phyloP scores from a whole-genome alignment of 2,113 vertebrate species.

The Garra rufa region DNA sequence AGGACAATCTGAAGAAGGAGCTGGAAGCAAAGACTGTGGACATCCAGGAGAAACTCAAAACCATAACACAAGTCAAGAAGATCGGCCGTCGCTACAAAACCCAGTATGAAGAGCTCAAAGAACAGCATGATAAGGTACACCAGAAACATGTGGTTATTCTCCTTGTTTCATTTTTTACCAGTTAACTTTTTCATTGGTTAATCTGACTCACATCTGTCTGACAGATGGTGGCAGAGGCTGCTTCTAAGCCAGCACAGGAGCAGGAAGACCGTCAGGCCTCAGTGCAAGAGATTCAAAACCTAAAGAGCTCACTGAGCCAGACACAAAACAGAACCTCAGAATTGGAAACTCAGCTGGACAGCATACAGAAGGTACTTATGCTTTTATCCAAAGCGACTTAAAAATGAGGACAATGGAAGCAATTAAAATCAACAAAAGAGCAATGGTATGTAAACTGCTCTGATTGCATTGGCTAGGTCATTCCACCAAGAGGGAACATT shows the following conservation, averaged over 20 bases:
- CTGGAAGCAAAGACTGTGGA: constrained; percentile 84
- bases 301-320: constrained; percentile 83
- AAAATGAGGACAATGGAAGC: too few relatives aligned
- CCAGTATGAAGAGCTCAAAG: constrained; percentile 96
- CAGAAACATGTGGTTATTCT: too few relatives aligned
- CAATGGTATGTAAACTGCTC: too few relatives aligned
- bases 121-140: constrained; percentile 89
- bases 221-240: constrained; percentile 84
- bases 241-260: constrained; percentile 80
- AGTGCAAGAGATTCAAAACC: constrained; percentile 85
- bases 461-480: too few relatives aligned
- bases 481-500: too few relatives aligned
- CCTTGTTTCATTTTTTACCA: constrained; percentile 44
- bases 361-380: constrained; percentile 83
- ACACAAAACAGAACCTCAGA: constrained; percentile 77
- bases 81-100: constrained; percentile 96
- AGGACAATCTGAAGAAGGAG: constrained; percentile 84
- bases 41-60: constrained; percentile 90
- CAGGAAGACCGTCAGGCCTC: constrained; percentile 85
- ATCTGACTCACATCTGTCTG: constrained; percentile 70
- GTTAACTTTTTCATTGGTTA: too few relatives aligned
- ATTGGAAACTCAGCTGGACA: constrained; percentile 87
- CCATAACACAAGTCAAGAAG: constrained; percentile 96
- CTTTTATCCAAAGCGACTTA: too few relatives aligned
- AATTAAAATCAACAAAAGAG: too few relatives aligned